Conservation (phyloP, 2,113 vertebrate species). For the Neofelis nebulosa region DNA sequence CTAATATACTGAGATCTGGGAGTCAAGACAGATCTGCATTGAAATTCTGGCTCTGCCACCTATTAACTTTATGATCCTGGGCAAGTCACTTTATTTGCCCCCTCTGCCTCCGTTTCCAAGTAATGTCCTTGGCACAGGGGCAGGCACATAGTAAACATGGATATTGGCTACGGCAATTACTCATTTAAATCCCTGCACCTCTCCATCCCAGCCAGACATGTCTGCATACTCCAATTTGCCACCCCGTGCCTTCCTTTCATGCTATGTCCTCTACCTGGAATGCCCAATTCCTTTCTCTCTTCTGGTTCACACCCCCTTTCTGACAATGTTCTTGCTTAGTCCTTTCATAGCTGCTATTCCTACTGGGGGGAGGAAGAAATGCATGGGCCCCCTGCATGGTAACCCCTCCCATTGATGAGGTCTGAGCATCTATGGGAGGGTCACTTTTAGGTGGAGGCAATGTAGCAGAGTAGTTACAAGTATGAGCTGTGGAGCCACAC, state of each 20-base stretch:
- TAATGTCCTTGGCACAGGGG: neutral
- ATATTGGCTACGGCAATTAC: neutral
- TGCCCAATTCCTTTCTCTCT: neutral
- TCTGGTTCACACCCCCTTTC: neutral
- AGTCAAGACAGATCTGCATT: neutral
- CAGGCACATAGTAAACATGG: neutral
- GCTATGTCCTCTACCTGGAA: neutral
- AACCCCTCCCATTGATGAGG: neutral
- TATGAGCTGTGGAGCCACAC: neutral
- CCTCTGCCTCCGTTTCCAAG: neutral
- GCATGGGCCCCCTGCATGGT: neutral
- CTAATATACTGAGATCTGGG: conserved; percentile 14
- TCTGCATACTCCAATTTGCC: neutral
- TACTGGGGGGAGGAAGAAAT: neutral
- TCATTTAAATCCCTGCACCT: neutral
- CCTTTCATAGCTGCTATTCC: neutral
- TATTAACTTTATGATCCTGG: neutral
- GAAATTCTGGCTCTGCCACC: conserved; percentile 27
- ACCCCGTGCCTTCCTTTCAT: neutral
- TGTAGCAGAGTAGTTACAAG: neutral
- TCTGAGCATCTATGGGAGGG: neutral
- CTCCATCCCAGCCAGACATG: neutral
- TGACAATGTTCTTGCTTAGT: neutral
- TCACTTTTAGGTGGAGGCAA: neutral
- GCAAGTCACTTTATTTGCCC: neutral